Base-by-base conservation (phyloP, 1,140 invertebrate genomes). In the Diachasmimorpha longicaudata region DNA sequence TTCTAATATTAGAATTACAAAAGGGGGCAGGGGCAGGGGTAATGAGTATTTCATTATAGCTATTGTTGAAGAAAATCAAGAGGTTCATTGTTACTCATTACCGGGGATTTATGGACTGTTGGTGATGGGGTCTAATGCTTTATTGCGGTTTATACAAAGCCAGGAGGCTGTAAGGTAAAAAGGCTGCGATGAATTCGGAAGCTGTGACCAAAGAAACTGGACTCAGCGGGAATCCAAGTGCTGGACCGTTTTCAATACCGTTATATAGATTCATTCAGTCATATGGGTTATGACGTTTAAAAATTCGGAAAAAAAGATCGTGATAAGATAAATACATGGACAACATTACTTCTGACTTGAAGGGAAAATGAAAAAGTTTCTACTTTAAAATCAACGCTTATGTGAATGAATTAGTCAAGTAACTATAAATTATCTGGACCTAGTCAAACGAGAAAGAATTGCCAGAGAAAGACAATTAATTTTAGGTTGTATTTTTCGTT, bases 211-310 rank as follows among this genome's bases (percentile, higher is more conserved):
- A 70, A 77, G 77, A 79, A 82, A 82, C 55, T 68, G 42, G 83
- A 79, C 67, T 73, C 63, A 52, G 19, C 48, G 48, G 74, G 63
- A 66, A 14, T 31, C 31, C 5, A 36, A 36, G 66, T 70, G 77
- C 79, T 82, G 84, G 83, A 85, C 84, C 84, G 84, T 85, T 85
- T 78, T 69, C 78, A 81, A 82, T 85, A 82, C 84, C 84, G 84
- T 85, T 85, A 85, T 77, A 77, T 78, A 81, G 80, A 72, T 79
- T 83, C 82, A 85, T 85, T 83, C 80, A 79, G 79, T 74, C 71
- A 39, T 58, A 39, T 19, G 66, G 69, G 67, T 63, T 55, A 67
- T 46, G 25, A 52, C n/a, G 31, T 37, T 25, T 4, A 31, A 72
- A 63, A 36, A 71, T 6, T n/a, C 16, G 42, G 42, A 4, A 36